Percentiles rank a stretch among this genome's conserved stretches.
These are phyloP conservation scores for Akabosia matsudoensis DNA, from an alignment of 1,140 invertebrate species.

Conservation along the genomic window DNA sequence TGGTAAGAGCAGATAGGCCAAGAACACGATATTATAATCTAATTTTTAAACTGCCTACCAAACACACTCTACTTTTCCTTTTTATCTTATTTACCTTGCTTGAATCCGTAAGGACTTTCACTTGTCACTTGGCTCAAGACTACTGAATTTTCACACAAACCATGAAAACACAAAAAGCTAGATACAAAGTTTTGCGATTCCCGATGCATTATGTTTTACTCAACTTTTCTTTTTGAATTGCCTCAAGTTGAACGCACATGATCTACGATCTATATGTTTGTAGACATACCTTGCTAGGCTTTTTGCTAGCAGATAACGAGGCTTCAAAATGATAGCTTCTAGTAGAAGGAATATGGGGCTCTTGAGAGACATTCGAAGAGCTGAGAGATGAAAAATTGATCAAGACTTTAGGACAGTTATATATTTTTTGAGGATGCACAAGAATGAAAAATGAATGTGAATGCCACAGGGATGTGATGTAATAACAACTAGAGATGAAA, in stretches of 20 bases:
- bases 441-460: constrained; percentile 2
- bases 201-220: too few species aligned
- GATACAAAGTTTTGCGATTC: too few species aligned
- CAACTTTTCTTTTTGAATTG: not conserved
- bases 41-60: not conserved
- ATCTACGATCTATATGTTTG: not conserved
- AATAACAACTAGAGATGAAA: not conserved
- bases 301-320: not conserved
- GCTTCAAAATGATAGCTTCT: not conserved
- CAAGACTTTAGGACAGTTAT: not conserved
- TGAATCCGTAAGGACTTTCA: not conserved
- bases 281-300: not conserved
- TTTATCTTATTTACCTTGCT: constrained; percentile 18
- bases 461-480: not conserved
- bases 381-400: constrained; percentile 5
- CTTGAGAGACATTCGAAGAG: not conserved
- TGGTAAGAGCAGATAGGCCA: too few species aligned
- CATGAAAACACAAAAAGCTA: too few species aligned
- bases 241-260: not conserved
- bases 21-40: not conserved
- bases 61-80: too few species aligned
- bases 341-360: not conserved
- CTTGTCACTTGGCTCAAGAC: not conserved
- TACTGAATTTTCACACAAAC: too few species aligned
- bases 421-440: not conserved